A percentile compares a stretch with the other conserved stretches of the same genome.
Evolutionary conservation across 2,888 invertebrate species (phyloP).

Genomic region (Argyra leucocephala): DNA sequence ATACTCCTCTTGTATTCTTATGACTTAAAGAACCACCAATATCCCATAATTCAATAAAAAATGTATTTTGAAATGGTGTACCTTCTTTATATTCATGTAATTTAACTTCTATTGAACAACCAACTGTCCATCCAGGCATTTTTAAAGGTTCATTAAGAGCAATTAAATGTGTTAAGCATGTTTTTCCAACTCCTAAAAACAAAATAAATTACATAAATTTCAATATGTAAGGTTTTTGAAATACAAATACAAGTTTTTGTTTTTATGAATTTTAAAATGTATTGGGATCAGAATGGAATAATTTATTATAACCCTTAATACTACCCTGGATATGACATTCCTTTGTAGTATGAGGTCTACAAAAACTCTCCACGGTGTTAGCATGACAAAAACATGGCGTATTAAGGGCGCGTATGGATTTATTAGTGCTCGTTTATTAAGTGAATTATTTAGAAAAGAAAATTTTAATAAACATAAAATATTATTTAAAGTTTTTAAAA

Average conservation of each 20-base stretch:
- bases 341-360: background rate
- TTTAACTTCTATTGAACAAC: slow-evolving; percentile 91
- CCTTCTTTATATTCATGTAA: slow-evolving; percentile 91
- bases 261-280: too few species aligned
- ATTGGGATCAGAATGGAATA: too few species aligned
- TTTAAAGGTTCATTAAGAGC: slow-evolving; percentile 76
- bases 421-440: background rate
- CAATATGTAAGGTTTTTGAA: too few species aligned
- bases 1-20: slow-evolving; percentile 83
- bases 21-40: slow-evolving; percentile 92
- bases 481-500: slow-evolving; percentile 14
- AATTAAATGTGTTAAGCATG: slow-evolving; percentile 84
- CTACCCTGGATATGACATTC: background rate
- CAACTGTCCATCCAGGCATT: slow-evolving; percentile 91
- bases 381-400: slow-evolving; percentile 21
- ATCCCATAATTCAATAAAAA: slow-evolving; percentile 94
- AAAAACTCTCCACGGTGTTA: background rate
- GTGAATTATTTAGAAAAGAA: background rate
- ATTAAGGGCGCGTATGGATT: slow-evolving; percentile 18
- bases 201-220: slow-evolving; percentile 11
- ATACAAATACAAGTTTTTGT: too few species aligned
- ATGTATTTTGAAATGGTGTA: slow-evolving; percentile 79
- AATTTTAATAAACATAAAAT: slow-evolving; percentile 8
- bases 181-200: slow-evolving; percentile 85
- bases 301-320: background rate